Evolutionary conservation across 2,888 invertebrate species (phyloP), one percentile per base, ranked within the genome.

Genomic region (Beris chalybata): DNA sequence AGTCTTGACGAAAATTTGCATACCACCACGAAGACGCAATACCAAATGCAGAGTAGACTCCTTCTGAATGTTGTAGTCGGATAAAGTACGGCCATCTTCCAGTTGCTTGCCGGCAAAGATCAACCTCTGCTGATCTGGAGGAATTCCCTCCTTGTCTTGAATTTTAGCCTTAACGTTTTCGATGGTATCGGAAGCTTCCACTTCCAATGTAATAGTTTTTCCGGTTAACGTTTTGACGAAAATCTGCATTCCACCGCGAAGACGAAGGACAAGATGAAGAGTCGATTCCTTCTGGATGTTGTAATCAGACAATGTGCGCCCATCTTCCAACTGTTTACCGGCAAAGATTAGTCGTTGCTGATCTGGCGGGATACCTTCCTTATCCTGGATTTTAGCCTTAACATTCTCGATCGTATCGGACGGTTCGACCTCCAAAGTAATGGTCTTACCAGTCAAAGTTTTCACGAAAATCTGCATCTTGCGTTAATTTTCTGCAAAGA

Each of bases 21-120:
- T 74, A 56, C 97, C 56, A 9, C 56, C 56, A 29, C 56, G 56
- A 0, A 74, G 72, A 70, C 74, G 74, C 2, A 75, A 70, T 0
- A 75, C 75, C 72, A 75, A 73, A 4, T 76, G 76, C 0, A 75
- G 70, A 22, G 22, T 22, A 2, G 22, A 22, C 3, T 22, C 22
- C 22, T 22, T 22, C 22, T 22, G 22, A 22, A 22, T 22, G 22
- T 22, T 22, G 22, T 22, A 22, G 3, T 22, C 22, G 22, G 22
- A 22, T 3, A 22, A 22, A 2, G 22, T 22, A 22, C 22, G 22
- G 3, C 22, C 22, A 22, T 56, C 56, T 56, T 56, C 56, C 56
- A 56, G 43, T 22, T 56, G 56, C 15, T 56, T 56, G 2, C 56
- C 56, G 4, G 56, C 56, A 44, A 56, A 22, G 3, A 22, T 22